Percentiles rank a stretch among this genome's conserved stretches.
Conservation (phyloP, 2,797 vertebrate genomes). For the Microhierax caerulescens region DNA sequence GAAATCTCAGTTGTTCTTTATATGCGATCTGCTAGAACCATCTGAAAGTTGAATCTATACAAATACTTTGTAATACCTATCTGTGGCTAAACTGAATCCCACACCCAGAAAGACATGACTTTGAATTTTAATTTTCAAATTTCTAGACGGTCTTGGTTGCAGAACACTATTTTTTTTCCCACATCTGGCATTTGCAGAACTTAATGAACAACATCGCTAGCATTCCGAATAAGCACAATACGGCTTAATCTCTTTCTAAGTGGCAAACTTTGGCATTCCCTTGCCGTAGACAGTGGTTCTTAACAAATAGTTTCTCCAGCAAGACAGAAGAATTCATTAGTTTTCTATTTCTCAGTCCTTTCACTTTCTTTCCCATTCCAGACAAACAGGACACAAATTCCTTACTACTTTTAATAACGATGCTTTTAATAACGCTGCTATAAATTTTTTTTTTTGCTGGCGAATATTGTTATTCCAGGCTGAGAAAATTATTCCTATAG, state of each 20-base stretch:
- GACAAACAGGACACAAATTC: background rate
- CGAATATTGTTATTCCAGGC: background rate
- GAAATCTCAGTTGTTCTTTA: background rate
- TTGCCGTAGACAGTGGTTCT: background rate
- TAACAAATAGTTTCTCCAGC: background rate
- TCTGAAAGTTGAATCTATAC: slow-evolving; percentile 17
- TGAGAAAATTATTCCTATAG: background rate
- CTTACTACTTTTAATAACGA: background rate
- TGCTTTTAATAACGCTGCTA: background rate
- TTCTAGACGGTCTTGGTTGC: background rate
- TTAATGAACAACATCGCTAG: background rate
- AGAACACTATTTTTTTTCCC: background rate
- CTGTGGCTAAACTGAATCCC: background rate
- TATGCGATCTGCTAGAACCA: background rate
- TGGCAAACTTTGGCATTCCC: background rate
- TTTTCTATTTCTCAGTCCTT: background rate
- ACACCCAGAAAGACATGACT: slow-evolving; percentile 20
- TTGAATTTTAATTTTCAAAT: slow-evolving; percentile 47
- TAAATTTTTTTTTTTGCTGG: background rate
- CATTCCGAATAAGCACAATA: background rate
- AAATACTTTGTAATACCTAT: slow-evolving; percentile 15
- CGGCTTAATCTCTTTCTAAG: background rate
- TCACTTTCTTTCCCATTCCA: background rate
- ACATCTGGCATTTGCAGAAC: slow-evolving; percentile 34
- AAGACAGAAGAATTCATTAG: background rate